Base-by-base conservation (phyloP, 2,797 vertebrate genomes). In the Chaunax sp. region DNA sequence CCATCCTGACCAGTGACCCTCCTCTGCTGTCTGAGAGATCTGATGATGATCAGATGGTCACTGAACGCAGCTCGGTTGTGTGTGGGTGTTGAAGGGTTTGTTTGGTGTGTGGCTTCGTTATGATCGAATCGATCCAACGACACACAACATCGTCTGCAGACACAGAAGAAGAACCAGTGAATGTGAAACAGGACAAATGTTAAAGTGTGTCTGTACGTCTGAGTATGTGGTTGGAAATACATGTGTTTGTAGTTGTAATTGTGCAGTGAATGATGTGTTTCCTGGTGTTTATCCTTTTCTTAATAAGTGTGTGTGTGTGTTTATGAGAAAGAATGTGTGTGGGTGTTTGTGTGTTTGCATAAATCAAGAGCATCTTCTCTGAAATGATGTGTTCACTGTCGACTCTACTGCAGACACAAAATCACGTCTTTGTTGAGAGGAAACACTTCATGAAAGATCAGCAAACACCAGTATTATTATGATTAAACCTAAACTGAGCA, bases 91-190 rank as follows among this genome's bases (percentile, higher is more conserved):
- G 19, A 50, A 64, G 72, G 52, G 26, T 74, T 61, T 82, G 75
- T 83, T 77, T 79, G 38, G 52, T 59, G 66, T 62, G 33, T 53
- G 49, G 81, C 79, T 78, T 82, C 64, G 5, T 60, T 84, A 64
- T 78, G 81, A 84, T 55, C 70, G 37, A 84, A 81, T 78, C 77
- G 45, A 37, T 83, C 4, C 23, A 58, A 64, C 70, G 76, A 77
- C 74, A 86, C 67, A 67, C 53, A 65, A 9, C 28, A 9, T 2
- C 28, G 28, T 76, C 52, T 57, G 3, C 3, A 62, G 73, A 76
- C 67, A 82, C 44, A 54, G 66, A 71, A 52, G 70, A 76, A 62
- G 72, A 77, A 75, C 46, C 65, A 66, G 20, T 64, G 66, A 81
- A 83, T 9, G 5, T 30, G 28, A 30, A 30, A 9, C n/a, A n/a